Conservation (phyloP, 2,797 vertebrate species). For the Sebastes hopkinsi region DNA sequence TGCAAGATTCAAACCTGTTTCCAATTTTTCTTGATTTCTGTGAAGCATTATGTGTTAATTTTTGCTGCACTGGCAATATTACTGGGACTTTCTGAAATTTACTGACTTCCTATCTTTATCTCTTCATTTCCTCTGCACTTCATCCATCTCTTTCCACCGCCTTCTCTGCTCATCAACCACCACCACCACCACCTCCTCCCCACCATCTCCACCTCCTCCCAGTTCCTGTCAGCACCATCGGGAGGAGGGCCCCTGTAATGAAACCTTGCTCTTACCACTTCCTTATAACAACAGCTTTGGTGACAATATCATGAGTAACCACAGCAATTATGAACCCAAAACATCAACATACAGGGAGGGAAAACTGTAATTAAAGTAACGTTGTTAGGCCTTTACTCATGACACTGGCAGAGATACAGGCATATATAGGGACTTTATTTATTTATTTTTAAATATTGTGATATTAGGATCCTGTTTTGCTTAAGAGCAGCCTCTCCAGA, state of each 20-base stretch:
- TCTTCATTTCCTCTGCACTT: conserved; percentile 61
- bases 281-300: conserved; percentile 48
- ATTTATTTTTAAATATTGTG: conserved; percentile 2
- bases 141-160: conserved; percentile 52
- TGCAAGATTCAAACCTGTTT: background rate
- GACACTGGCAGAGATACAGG: background rate
- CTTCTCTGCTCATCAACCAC: conserved; percentile 17
- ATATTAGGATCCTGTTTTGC: conserved; percentile 38
- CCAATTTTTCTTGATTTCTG: background rate
- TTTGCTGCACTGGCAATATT: background rate
- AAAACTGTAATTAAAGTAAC: conserved; percentile 52
- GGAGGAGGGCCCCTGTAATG: conserved; percentile 59
- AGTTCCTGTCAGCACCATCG: conserved; percentile 49
- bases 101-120: conserved; percentile 46
- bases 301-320: conserved; percentile 50
- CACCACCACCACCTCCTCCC: background rate
- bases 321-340: conserved; percentile 63
- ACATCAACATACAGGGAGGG: conserved; percentile 35
- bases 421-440: background rate
- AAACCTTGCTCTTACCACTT: conserved; percentile 65
- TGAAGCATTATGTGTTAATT: background rate
- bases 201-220: background rate
- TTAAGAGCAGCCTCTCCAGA: conserved; percentile 17
- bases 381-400: background rate
- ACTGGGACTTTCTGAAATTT: background rate